Conservation (phyloP, 2,888 invertebrate species). For the Sericinus montela region DNA sequence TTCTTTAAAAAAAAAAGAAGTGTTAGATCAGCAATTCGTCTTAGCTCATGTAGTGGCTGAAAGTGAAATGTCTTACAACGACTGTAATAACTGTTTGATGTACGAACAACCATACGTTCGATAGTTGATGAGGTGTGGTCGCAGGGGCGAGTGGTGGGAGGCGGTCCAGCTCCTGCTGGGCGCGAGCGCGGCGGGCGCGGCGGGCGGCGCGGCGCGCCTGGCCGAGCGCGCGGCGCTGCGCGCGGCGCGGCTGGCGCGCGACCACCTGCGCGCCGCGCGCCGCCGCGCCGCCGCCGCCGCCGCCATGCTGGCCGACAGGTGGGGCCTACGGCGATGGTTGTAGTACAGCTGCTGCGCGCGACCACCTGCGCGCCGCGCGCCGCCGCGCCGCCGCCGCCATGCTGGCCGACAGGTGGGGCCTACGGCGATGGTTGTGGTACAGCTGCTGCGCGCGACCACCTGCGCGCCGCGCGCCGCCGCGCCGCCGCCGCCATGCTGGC, state of each 20-base stretch:
- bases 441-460: slow-evolving; percentile 64
- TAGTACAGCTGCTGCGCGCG: slow-evolving; percentile 64
- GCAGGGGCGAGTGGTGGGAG: slow-evolving; percentile 62
- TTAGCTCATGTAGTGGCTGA: too few relatives aligned
- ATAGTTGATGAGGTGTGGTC: too few relatives aligned
- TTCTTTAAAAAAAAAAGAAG: too few relatives aligned
- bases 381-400: slow-evolving; percentile 49
- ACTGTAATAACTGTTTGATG: too few relatives aligned
- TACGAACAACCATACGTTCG: too few relatives aligned
- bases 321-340: slow-evolving; percentile 23
- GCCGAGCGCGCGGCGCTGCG: slow-evolving; percentile 70
- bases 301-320: slow-evolving; percentile 60
- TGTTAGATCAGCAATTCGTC: too few relatives aligned
- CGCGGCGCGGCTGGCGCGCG: slow-evolving; percentile 64
- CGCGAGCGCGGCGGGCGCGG: slow-evolving; percentile 55
- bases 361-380: slow-evolving; percentile 47
- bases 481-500: slow-evolving; percentile 60
- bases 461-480: slow-evolving; percentile 35
- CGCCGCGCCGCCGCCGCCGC: slow-evolving; percentile 52
- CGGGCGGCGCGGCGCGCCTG: slow-evolving; percentile 55
- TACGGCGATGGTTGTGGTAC: slow-evolving; percentile 39
- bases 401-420: slow-evolving; percentile 56
- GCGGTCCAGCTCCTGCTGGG: slow-evolving; percentile 57
- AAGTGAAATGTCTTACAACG: too few relatives aligned
- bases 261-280: slow-evolving; percentile 47